Base-by-base conservation (phyloP, 2,797 vertebrate genomes). In the Paramormyrops hopkinsi region DNA sequence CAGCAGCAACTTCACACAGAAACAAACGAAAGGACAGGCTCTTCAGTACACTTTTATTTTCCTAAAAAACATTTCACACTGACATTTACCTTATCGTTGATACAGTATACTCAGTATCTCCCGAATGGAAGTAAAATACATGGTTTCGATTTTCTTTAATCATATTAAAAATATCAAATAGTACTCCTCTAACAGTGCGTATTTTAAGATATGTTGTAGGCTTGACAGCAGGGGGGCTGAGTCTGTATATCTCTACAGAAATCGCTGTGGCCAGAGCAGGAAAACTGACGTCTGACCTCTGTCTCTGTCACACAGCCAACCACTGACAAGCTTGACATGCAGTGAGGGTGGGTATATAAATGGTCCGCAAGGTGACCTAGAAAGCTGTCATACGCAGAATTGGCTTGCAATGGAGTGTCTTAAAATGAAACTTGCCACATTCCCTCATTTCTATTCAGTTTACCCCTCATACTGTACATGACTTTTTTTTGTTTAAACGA, bases 91-190 rank as follows among this genome's bases (percentile, higher is more conserved):
- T 96, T 92, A 89, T 91, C 86, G 93, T 92, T 95, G 95, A 94
- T 94, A 95, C 94, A 95, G 94, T 94, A 95, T 95, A 95, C 90
- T 94, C 94, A 95, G 95, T 95, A 93, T 94, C 92, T 95, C 94
- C 93, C 94, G 93, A 93, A 95, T 92, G 91, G 93, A 96, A 96
- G 94, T 95, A 96, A 95, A 96, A 95, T 95, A 95, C 94, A 94
- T 92, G 91, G 90, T 94, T 95, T 94, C 44, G 51, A 91, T 94
- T 93, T 76, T 91, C 95, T 95, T 94, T 91, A 94, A 93, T 95
- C 93, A 95, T 96, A 96, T 95, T 96, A 96, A 96, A 96, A 97
- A 96, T 96, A 96, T 95, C 94, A 96, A 96, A 95, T 95, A 94
- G 93, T 95, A 95, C 93, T 95, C 94, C 93, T 95, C 94, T 93